phyloP scores from a whole-genome alignment of 2,113 vertebrate genomes.

The Pholis gunnellus region DNA sequence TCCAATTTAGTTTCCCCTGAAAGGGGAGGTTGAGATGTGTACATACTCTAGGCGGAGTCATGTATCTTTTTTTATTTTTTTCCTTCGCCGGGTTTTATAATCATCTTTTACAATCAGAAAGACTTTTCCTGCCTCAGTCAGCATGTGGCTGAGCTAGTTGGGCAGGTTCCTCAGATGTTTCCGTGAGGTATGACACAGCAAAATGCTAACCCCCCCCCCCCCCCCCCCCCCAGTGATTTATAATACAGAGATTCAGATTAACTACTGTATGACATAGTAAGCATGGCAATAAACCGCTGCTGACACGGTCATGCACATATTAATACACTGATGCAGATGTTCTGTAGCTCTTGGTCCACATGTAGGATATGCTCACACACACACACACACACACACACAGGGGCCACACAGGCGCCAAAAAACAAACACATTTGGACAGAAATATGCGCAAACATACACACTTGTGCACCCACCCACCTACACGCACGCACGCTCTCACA shows the following conservation, averaged over 20 bases:
- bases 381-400: slow-evolving; percentile 1
- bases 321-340: slow-evolving; percentile 49
- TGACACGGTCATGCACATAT: slow-evolving; percentile 51
- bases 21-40: neutral
- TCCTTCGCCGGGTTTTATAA: neutral
- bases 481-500: slow-evolving; percentile 20
- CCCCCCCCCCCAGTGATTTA: slow-evolving; percentile 38
- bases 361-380: neutral
- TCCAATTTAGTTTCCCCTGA: neutral
- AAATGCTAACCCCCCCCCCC: slow-evolving; percentile 48
- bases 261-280: slow-evolving; percentile 68
- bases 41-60: neutral
- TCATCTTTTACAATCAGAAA: slow-evolving; percentile 21
- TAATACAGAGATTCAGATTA: slow-evolving; percentile 66
- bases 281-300: slow-evolving; percentile 60
- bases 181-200: slow-evolving; percentile 49
- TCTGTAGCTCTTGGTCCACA: neutral
- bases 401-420: slow-evolving; percentile 32
- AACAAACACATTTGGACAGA: slow-evolving; percentile 30
- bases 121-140: slow-evolving; percentile 48
- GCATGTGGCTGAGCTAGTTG: slow-evolving; percentile 45
- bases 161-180: slow-evolving; percentile 40
- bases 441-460: slow-evolving; percentile 35
- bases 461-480: slow-evolving; percentile 35
- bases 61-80: neutral